These are phyloP conservation scores for Neoarius graeffei DNA, from an alignment of 2,113 vertebrate species.

Conservation along the genomic window DNA sequence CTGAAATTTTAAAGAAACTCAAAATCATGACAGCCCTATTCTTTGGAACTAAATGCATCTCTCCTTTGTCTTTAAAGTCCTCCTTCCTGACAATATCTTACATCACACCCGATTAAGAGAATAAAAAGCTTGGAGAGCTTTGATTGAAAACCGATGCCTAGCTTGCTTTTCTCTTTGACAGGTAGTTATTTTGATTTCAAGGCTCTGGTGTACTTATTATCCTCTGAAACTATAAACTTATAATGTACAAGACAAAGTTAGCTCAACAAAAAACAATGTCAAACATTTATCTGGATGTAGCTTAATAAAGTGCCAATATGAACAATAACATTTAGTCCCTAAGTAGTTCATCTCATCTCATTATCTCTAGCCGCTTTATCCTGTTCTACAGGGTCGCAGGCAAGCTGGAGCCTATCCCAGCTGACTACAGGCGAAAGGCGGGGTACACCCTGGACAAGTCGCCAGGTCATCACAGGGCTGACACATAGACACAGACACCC, in stretches of 20 bases:
- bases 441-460: too few species aligned
- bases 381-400: too few species aligned
- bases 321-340: background rate
- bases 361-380: too few species aligned
- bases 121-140: background rate
- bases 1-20: background rate
- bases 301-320: background rate
- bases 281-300: background rate
- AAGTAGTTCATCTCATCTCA: too few species aligned
- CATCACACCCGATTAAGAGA: background rate
- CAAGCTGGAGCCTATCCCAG: too few species aligned
- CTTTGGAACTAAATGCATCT: background rate
- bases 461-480: too few species aligned
- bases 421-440: too few species aligned
- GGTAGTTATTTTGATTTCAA: conserved; percentile 1
- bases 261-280: background rate
- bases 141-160: conserved; percentile 16
- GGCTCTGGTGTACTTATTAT: background rate
- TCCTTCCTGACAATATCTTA: background rate
- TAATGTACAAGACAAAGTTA: background rate
- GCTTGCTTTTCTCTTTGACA: conserved; percentile 1
- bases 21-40: conserved; percentile 7
- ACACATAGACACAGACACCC: too few species aligned
- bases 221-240: background rate
- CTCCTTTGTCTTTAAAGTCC: background rate